Conservation (phyloP, 2,888 invertebrate genomes). For the Harpalus rubripes region DNA sequence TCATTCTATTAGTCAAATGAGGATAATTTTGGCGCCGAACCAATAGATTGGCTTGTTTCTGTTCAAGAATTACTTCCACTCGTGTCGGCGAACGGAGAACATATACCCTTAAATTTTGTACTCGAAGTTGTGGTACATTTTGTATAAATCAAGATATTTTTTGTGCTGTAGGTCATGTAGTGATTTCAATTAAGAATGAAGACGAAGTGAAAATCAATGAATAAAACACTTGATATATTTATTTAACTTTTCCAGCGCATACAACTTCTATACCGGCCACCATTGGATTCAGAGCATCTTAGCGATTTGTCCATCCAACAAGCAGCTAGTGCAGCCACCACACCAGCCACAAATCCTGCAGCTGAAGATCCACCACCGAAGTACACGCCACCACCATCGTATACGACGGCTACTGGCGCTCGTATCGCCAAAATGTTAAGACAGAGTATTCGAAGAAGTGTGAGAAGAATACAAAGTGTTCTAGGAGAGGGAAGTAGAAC, state of each 20-base stretch:
- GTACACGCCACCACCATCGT: slow-evolving; percentile 95
- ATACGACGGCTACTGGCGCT: slow-evolving; percentile 94
- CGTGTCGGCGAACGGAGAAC: too few relatives aligned
- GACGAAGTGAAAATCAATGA: too few relatives aligned
- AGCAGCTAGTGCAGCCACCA: slow-evolving; percentile 70
- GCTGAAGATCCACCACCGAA: slow-evolving; percentile 92
- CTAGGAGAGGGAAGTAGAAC: slow-evolving; percentile 77
- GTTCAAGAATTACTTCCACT: too few relatives aligned
- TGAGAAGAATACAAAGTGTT: slow-evolving; percentile 83
- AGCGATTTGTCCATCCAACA: slow-evolving; percentile 76
- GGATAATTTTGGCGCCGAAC: too few relatives aligned
- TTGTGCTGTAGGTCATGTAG: too few relatives aligned
- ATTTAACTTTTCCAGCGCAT: slow-evolving; percentile 82
- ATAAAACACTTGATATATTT: slow-evolving; percentile 27
- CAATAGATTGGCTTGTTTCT: too few relatives aligned
- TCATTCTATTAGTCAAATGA: too few relatives aligned
- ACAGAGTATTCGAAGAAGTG: slow-evolving; percentile 88
- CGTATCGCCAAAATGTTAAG: slow-evolving; percentile 87
- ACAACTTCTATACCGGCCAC: slow-evolving; percentile 90
- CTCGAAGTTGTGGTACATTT: too few relatives aligned
- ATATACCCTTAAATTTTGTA: too few relatives aligned
- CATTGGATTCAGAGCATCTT: slow-evolving; percentile 79
- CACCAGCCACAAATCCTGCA: slow-evolving; percentile 73
- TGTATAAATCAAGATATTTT: too few relatives aligned
- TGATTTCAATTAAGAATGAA: too few relatives aligned